phyloP scores from a whole-genome alignment of 2,888 invertebrate species.

The Melinaea marsaeus region DNA sequence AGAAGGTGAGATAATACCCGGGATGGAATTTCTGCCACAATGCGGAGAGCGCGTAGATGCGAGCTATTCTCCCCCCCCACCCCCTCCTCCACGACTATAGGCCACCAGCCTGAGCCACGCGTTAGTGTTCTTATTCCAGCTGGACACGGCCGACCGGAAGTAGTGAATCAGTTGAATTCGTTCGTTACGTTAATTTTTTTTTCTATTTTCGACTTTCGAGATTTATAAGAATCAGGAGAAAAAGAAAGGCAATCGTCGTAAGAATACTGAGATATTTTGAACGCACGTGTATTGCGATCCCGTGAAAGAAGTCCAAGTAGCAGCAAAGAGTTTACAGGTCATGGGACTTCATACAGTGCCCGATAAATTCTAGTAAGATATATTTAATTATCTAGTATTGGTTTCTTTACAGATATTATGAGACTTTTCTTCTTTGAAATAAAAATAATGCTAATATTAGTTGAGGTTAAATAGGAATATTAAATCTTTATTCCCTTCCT shows the following conservation, averaged over 20 bases:
- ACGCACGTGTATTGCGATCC: slow-evolving; percentile 67
- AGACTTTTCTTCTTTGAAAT: no score
- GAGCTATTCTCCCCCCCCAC: slow-evolving; percentile 77
- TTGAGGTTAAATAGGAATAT: no score
- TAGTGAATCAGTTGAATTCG: slow-evolving; percentile 80
- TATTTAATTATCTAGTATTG: background rate
- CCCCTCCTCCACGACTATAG: slow-evolving; percentile 84
- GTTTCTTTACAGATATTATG: no score
- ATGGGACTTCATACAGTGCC: slow-evolving; percentile 70
- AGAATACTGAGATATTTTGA: slow-evolving; percentile 40
- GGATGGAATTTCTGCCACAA: slow-evolving; percentile 98
- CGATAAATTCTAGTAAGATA: slow-evolving; percentile 66
- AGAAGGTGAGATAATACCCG: slow-evolving; percentile 90
- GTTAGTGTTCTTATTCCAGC: slow-evolving; percentile 98
- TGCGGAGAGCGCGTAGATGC: slow-evolving; percentile 92
- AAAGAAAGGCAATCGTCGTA: slow-evolving; percentile 45
- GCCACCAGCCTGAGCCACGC: slow-evolving; percentile 94
- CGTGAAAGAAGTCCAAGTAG: slow-evolving; percentile 75
- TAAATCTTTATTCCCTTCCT: no score
- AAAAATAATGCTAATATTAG: no score
- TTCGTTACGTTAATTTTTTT: no score
- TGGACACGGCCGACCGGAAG: slow-evolving; percentile 90
- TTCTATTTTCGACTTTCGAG: slow-evolving; percentile 47
- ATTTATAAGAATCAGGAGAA: slow-evolving; percentile 59
- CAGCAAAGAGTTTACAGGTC: slow-evolving; percentile 76